Base-by-base conservation (phyloP, 1,140 invertebrate species). In the Pogonomyrmex californicus region DNA sequence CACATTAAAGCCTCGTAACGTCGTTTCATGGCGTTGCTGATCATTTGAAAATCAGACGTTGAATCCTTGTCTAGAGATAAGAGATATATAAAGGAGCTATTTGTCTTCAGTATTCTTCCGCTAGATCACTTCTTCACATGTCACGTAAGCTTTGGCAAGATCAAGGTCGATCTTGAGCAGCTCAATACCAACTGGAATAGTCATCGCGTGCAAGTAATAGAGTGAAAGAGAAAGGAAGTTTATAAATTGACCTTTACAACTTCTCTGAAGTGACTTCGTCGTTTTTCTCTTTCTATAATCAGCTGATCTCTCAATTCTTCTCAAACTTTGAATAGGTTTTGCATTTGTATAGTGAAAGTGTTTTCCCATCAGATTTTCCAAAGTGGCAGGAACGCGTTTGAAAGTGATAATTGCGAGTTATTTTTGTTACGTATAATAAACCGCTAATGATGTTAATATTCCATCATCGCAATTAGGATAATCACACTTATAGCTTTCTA, bases 341-440 rank as follows among this genome's bases (percentile, higher is more conserved):
- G 30, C 41, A 62, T 56, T 82, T 38, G 54, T 30, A 1, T 17
- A 47, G 68, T 83, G 79, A 83, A 83, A 83, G 79, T 83, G 6
- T 83, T 73, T 82, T 75, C 12, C 23, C n/a, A 10, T 23, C 4
- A 38, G 68, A 23, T 73, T 75, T 83, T 83, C 41, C 41, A 30
- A 54, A 12, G 7, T 79, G 66, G 44, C 33, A 81, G 49, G 47
- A 71, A 54, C 9, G 68, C 68, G 12, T 60, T 49, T 60, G 79
- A 83, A 81, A 70, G 78, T 5, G 41, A 62, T 83, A 62, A 83
- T 83, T 75, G n/a, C 17, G 10, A 12, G 30, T 73, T 73, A n/a
- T 14, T 60, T 38, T 17, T 58, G 6, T 71, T 49, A 54, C 12
- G 65, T 38, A 9, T 54, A 70, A 9, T 54, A 70, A 81, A 41